Base-by-base conservation (phyloP, 2,888 invertebrate species). In the Thera obeliscata region DNA sequence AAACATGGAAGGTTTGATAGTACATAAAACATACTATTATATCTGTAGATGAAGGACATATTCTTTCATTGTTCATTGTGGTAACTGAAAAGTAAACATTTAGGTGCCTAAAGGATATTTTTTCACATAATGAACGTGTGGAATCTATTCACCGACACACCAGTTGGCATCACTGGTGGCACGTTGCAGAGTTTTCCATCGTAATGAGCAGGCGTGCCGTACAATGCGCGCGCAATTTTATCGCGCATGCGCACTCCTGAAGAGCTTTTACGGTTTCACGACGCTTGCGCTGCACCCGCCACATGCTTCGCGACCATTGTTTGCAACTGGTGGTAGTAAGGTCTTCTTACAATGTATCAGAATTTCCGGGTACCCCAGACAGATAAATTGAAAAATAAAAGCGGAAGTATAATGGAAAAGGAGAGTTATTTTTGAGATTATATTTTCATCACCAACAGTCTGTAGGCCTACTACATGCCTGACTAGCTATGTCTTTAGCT, bases 181-280 rank as follows among this genome's bases (percentile, higher is more conserved):
- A 43, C 9, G 52, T 6, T 33, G 46, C 33, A 74, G 77, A 79
- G 78, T 82, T 84, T 82, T 81, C 80, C 78, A 77, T 74, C 69
- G 80, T 86, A 87, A 86, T 87, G 83, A 83, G 80, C 82, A 79
- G 82, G 84, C 43, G 43, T 81, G 79, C 78, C 75, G 75, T 70
- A 65, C 67, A 67, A 69, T 59, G 66, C 63, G 58, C 67, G 76
- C 76, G 66, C 69, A 76, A 74, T 81, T 79, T 80, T 80, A 78
- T 83, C 76, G 70, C 77, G 78, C 79, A 77, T 78, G 79, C 77
- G 76, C 75, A 72, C 71, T 75, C 77, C 75, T 69, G 74, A 70
- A 77, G 80, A 89, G 87, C 91, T 92, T 92, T 88, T 92, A 91
- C 88, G 91, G 92, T 90, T 92, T 91, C 92, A 46, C 76, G 78